Base-by-base conservation (phyloP, 2,888 invertebrate species). In the Nephrotoma guestfalica region DNA sequence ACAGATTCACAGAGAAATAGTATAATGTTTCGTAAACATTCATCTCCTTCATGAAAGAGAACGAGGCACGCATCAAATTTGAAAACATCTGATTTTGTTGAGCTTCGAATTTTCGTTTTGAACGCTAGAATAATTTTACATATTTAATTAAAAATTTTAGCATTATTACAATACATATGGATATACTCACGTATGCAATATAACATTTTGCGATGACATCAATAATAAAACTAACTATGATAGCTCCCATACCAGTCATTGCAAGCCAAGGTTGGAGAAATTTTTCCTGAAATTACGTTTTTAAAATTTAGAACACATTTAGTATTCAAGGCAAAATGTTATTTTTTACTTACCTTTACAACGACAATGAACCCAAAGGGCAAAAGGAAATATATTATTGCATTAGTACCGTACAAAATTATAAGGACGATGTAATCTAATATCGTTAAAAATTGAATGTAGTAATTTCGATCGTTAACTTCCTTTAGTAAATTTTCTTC, bases 311-410 rank as follows among this genome's bases (percentile, higher is more conserved):
- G 41, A 1, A 41, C 13, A 30, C 18, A 30, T 9, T 13, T 9
- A 0, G 1, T 40, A 13, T 15, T 40, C 85, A 40, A 85, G 18
- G 15, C 4, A 86, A 7, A 3, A 11, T 42, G 57, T 57, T 18
- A 30, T 51, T 6, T 85, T 45, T 3, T 40, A 45, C 41, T 86
- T 86, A 87, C 87, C 83, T 15, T 3, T 9, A 87, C 87, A 6
- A 86, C 86, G 3, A 43, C n/a, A 11, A 87, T 84, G 83, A 87
- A 87, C 41, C 87, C 87, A 83, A 87, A 71, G 41, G 87, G 87
- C 5, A 87, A 45, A 15, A 86, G 9, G 13, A 87, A 57, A 84
- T 87, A 87, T 7, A 47, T 71, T 7, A 43, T 2, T 4, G 47
- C 41, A 84, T 86, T 87, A 0, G 86, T 30, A 6, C 85, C 47